phyloP scores from a whole-genome alignment of 2,888 invertebrate species.

The Tribolium freemani region DNA sequence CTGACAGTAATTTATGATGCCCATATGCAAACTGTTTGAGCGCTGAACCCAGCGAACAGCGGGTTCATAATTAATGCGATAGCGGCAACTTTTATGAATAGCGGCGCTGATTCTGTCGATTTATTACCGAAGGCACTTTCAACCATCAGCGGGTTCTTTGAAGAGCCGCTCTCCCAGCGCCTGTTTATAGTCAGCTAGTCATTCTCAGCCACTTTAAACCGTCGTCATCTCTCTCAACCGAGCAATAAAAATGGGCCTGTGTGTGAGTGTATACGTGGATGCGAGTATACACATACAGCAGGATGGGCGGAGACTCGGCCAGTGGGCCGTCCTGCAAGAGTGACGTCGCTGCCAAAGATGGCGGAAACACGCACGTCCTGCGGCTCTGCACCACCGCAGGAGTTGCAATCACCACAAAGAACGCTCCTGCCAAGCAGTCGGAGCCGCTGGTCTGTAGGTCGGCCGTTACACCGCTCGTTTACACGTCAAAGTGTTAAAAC shows the following conservation, averaged over 20 bases:
- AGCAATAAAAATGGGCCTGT: conserved; percentile 51
- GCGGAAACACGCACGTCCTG: conserved; percentile 63
- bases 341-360: conserved; percentile 72
- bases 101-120: conserved; percentile 67
- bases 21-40: conserved; percentile 66
- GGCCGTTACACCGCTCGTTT: conserved; percentile 53
- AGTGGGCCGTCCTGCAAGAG: conserved; percentile 71
- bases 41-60: conserved; percentile 58
- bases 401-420: conserved; percentile 52
- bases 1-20: conserved; percentile 67
- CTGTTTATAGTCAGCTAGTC: conserved; percentile 60
- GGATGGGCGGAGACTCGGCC: conserved; percentile 69
- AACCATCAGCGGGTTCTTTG: conserved; percentile 62
- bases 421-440: conserved; percentile 20
- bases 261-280: conserved; percentile 35
- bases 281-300: conserved; percentile 31
- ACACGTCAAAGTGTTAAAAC: conserved; percentile 60
- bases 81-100: conserved; percentile 68
- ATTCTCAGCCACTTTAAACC: conserved; percentile 57
- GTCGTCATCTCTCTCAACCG: conserved; percentile 34
- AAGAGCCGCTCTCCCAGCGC: conserved; percentile 61
- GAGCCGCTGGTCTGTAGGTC: conserved; percentile 20
- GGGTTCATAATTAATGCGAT: conserved; percentile 67
- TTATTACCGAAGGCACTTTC: conserved; percentile 67
- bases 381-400: conserved; percentile 48